Evolutionary conservation across 1,140 invertebrate genomes (phyloP).

Genomic region (Magallana ariakensis): DNA sequence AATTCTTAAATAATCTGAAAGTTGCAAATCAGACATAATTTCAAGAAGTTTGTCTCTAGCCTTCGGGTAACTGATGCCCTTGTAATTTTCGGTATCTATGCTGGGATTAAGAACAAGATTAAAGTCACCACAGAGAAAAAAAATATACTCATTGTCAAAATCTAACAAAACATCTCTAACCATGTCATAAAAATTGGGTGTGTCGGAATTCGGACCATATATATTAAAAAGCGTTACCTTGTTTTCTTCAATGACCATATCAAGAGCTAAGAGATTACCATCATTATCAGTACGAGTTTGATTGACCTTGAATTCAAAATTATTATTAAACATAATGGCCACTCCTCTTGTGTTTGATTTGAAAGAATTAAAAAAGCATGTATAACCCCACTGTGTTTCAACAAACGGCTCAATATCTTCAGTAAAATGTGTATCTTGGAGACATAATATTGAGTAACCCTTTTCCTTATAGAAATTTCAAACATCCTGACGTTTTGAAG

Average conservation of each 20-base stretch:
- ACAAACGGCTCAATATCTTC: background rate
- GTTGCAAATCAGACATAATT: conserved; percentile 25
- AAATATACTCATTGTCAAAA: too few relatives aligned
- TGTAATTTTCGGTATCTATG: too few relatives aligned
- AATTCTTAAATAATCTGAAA: background rate
- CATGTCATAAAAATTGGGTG: background rate
- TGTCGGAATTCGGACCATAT: background rate
- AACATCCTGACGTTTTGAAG: background rate
- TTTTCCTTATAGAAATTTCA: too few relatives aligned
- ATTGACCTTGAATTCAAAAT: too few relatives aligned
- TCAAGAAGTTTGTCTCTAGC: background rate
- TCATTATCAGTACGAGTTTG: background rate
- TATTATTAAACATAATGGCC: too few relatives aligned
- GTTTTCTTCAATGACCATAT: background rate
- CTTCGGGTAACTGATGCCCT: background rate
- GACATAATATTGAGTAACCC: too few relatives aligned
- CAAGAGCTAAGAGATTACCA: background rate
- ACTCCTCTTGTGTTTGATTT: too few relatives aligned
- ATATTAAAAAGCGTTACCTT: background rate
- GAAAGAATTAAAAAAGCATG: too few relatives aligned
- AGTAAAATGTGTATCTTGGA: background rate
- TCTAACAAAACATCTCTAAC: too few relatives aligned
- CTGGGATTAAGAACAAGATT: too few relatives aligned
- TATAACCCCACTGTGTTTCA: background rate
- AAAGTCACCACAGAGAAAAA: too few relatives aligned